phyloP scores from a whole-genome alignment of 1,140 invertebrate genomes.

The Bombus turneri region DNA sequence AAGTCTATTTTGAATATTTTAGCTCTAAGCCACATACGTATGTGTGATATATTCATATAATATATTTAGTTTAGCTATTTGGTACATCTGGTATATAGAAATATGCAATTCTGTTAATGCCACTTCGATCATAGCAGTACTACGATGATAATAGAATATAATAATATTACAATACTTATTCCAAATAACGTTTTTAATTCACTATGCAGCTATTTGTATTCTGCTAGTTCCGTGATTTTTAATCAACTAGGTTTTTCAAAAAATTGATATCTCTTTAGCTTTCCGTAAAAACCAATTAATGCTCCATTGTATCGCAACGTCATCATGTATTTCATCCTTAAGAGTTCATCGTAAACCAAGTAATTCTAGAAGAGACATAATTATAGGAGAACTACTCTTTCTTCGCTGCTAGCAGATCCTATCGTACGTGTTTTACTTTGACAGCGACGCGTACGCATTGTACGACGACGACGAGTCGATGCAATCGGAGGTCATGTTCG shows the following conservation, averaged over 20 bases:
- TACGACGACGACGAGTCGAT: too few species aligned
- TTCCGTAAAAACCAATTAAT: too few species aligned
- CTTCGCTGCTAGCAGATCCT: not conserved
- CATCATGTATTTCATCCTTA: not conserved
- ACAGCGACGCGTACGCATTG: too few species aligned
- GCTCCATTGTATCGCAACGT: too few species aligned
- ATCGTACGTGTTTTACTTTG: not conserved
- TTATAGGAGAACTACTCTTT: not conserved
- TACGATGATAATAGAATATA: not conserved
- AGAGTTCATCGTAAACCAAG: not conserved
- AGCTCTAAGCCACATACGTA: not conserved
- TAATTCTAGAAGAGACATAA: not conserved
- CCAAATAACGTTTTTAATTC: not conserved
- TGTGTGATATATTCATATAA: not conserved
- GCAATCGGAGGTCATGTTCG: not conserved
- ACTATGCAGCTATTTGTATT: not conserved
- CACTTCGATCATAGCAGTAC: not conserved
- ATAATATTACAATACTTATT: not conserved
- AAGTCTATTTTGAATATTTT: not conserved
- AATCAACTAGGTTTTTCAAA: not conserved
- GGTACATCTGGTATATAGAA: not conserved
- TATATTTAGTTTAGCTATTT: not conserved
- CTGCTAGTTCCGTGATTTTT: not conserved
- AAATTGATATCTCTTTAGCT: not conserved
- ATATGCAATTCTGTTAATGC: not conserved